phyloP scores from a whole-genome alignment of 2,888 invertebrate species.

The Tetheella fluctuosa region DNA sequence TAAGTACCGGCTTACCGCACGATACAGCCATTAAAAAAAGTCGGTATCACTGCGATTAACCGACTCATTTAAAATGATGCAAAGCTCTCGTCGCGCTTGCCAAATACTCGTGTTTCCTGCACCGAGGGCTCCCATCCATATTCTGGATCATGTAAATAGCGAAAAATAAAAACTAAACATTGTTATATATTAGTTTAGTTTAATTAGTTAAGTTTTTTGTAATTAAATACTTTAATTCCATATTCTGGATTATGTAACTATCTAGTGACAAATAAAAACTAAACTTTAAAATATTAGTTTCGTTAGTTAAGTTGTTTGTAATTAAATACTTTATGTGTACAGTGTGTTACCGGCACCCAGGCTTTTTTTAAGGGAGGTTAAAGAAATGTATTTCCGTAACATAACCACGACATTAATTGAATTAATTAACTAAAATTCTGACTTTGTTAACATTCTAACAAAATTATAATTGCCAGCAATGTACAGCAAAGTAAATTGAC shows the following conservation, averaged over 20 bases:
- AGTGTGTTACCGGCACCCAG: too few relatives aligned
- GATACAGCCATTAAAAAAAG: conserved; percentile 48
- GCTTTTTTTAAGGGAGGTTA: too few relatives aligned
- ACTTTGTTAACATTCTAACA: too few relatives aligned
- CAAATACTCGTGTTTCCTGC: conserved; percentile 67
- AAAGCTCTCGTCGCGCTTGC: conserved; percentile 69
- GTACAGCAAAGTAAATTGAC: too few relatives aligned
- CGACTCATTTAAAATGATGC: conserved; percentile 80
- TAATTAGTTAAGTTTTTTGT: too few relatives aligned
- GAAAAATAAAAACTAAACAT: background rate
- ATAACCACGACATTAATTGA: too few relatives aligned
- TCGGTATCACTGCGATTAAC: conserved; percentile 63
- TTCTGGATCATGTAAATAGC: conserved; percentile 2
- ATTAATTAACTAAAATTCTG: too few relatives aligned
- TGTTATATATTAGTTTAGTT: background rate
- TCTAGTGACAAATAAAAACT: background rate
- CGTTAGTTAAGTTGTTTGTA: too few relatives aligned
- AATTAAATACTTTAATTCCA: too few relatives aligned
- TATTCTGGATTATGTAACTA: conserved; percentile 15
- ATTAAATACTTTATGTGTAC: too few relatives aligned
- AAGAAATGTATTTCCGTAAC: too few relatives aligned
- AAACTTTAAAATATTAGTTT: background rate
- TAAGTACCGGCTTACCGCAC: conserved; percentile 8
- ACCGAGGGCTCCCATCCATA: conserved; percentile 39
- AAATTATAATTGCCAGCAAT: too few relatives aligned